Percentiles rank a stretch among this genome's conserved stretches.
Conservation (phyloP, 2,888 invertebrate genomes). For the Hartigia nigra region DNA sequence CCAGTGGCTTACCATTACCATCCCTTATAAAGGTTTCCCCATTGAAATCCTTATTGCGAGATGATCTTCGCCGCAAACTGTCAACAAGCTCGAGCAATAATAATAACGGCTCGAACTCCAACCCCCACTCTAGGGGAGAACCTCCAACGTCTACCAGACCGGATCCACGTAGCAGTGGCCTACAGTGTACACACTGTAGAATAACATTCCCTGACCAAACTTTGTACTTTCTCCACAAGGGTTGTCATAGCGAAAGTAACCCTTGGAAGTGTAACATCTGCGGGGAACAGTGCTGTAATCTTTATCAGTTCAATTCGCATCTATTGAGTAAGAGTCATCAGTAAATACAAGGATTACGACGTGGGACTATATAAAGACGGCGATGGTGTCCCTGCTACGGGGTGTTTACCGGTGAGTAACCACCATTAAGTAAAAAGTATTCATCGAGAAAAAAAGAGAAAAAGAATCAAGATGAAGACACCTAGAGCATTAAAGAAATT, state of each 20-base stretch:
- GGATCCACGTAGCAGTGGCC: slow-evolving; percentile 71
- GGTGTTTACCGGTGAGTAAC: neutral
- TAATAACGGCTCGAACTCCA: slow-evolving; percentile 44
- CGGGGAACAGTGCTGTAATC: slow-evolving; percentile 93
- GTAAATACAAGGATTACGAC: slow-evolving; percentile 30
- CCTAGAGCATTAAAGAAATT: neutral
- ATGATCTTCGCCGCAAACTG: slow-evolving; percentile 85
- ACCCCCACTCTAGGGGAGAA: slow-evolving; percentile 66
- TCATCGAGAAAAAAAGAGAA: neutral
- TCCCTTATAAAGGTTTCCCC: slow-evolving; percentile 87
- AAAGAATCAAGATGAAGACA: neutral
- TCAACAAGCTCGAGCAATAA: slow-evolving; percentile 67
- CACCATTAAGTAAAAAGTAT: neutral
- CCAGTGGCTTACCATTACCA: slow-evolving; percentile 74
- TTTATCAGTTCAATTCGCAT: slow-evolving; percentile 97
- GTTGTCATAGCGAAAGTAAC: slow-evolving; percentile 96
- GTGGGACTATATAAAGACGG: neutral
- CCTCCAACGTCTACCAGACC: slow-evolving; percentile 77
- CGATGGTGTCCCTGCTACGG: neutral
- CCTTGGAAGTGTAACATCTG: slow-evolving; percentile 99
- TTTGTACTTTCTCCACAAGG: slow-evolving; percentile 96
- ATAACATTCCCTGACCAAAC: slow-evolving; percentile 95
- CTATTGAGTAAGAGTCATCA: slow-evolving; percentile 94
- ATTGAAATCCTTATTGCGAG: slow-evolving; percentile 84
- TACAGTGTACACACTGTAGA: slow-evolving; percentile 91